These are phyloP conservation scores for Drosophila arawakana DNA, from an alignment of 1,140 invertebrate species.

Conservation along the genomic window DNA sequence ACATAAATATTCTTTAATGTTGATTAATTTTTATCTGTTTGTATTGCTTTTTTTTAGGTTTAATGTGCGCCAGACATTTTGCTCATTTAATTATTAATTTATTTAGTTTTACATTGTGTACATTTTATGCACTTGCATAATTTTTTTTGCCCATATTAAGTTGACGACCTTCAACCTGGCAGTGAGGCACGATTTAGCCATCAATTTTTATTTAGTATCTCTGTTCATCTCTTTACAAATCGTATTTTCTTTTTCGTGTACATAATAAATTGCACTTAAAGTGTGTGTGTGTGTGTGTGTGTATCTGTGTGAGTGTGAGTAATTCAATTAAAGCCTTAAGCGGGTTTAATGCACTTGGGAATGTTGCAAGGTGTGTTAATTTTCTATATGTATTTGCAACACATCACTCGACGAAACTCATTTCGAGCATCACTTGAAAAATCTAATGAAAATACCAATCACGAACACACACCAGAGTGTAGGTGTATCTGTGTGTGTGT, in stretches of 20 bases:
- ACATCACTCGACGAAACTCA: slow-evolving; percentile 38
- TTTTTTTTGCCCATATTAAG: slow-evolving; percentile 8
- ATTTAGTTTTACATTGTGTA: slow-evolving; percentile 48
- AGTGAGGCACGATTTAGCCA: slow-evolving; percentile 55
- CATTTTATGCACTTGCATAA: slow-evolving; percentile 22
- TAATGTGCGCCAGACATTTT: slow-evolving; percentile 39
- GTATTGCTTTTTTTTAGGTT: slow-evolving; percentile 5
- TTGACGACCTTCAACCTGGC: slow-evolving; percentile 58
- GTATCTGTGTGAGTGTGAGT: slow-evolving; percentile 9
- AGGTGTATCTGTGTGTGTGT: slow-evolving; percentile 18
- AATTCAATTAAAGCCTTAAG: slow-evolving; percentile 44
- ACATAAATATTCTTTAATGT: slow-evolving; percentile 38
- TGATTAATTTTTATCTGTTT: slow-evolving; percentile 1
- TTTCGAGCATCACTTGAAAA: slow-evolving; percentile 52
- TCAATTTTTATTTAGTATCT: slow-evolving; percentile 48
- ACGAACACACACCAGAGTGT: slow-evolving; percentile 38
- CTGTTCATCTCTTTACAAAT: slow-evolving; percentile 8
- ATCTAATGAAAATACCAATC: slow-evolving; percentile 48
- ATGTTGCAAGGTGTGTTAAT: slow-evolving; percentile 40
- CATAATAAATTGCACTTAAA: slow-evolving; percentile 70
- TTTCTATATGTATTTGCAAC: slow-evolving; percentile 38
- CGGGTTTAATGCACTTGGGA: slow-evolving; percentile 32
- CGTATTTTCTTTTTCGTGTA: slow-evolving; percentile 16
- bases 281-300: not conserved
- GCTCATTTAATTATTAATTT: slow-evolving; percentile 32